Conservation (phyloP, 2,113 vertebrate species). For the Hippocampus guttulatus region DNA sequence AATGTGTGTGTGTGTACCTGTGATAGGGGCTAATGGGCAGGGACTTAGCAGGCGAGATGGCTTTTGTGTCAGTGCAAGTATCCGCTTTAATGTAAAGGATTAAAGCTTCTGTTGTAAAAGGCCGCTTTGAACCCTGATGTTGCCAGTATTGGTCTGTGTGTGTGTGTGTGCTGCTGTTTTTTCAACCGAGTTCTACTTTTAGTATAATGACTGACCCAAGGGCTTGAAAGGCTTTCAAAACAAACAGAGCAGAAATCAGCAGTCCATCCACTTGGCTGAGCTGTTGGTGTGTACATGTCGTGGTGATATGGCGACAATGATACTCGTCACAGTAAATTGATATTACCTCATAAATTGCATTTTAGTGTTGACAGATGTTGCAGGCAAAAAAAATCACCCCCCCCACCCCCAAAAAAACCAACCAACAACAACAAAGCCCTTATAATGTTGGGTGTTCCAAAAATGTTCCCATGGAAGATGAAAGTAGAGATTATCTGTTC, state of each 20-base stretch:
- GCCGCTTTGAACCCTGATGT: constrained; percentile 41
- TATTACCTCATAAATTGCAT: neutral
- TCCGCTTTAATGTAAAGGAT: constrained; percentile 54
- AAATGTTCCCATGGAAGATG: neutral
- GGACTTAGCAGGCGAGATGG: constrained; percentile 20
- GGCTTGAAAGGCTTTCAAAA: constrained; percentile 59
- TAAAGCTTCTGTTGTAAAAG: constrained; percentile 41
- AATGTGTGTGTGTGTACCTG: constrained; percentile 25
- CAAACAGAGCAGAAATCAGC: constrained; percentile 65
- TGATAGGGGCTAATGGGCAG: constrained; percentile 34
- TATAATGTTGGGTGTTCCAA: neutral
- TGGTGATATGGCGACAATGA: neutral
- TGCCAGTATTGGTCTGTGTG: neutral
- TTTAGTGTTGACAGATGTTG: neutral
- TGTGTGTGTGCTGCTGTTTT: constrained; percentile 15
- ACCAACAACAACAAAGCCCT: neutral
- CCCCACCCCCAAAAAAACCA: neutral
- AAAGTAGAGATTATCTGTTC: neutral
- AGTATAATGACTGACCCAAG: constrained; percentile 56
- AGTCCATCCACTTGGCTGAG: constrained; percentile 34
- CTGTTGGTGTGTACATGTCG: constrained; percentile 18
- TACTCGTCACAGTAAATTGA: neutral
- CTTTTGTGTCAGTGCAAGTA: constrained; percentile 24
- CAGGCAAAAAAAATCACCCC: neutral
- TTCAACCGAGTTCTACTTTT: constrained; percentile 49